Percentiles rank a stretch among this genome's conserved stretches.
These are phyloP conservation scores for Molanna angustata DNA, from an alignment of 2,888 invertebrate species.

Conservation along the genomic window DNA sequence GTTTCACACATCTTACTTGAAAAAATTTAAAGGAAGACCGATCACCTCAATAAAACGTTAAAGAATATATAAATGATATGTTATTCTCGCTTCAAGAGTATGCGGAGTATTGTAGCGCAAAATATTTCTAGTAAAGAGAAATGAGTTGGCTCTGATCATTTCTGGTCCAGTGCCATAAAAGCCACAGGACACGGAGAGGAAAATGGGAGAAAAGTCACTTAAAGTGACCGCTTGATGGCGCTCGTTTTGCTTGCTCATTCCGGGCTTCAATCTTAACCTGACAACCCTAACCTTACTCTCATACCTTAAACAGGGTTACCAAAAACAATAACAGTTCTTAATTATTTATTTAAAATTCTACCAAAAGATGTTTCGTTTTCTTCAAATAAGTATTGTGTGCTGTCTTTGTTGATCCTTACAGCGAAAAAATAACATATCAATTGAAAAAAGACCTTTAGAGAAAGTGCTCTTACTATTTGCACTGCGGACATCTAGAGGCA, in stretches of 20 bases:
- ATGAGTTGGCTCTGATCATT: not conserved
- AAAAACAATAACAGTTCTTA: too few species aligned
- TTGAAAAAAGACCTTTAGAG: too few species aligned
- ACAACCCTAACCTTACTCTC: not conserved
- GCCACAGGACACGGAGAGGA: not conserved
- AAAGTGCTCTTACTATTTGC: too few species aligned
- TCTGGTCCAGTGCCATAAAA: too few species aligned
- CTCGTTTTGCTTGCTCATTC: not conserved
- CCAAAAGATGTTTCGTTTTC: not conserved
- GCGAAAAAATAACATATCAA: too few species aligned
- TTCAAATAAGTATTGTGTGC: not conserved
- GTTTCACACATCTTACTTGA: too few species aligned
- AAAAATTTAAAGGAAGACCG: too few species aligned
- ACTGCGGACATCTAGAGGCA: too few species aligned
- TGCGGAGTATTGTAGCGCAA: not conserved
- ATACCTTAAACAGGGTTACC: not conserved
- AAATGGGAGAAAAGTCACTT: not conserved
- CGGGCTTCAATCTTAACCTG: constrained; percentile 1
- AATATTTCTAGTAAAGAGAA: not conserved
- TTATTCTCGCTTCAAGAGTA: not conserved
- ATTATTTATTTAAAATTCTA: not conserved
- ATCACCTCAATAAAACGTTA: too few species aligned
- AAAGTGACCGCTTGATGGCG: not conserved
- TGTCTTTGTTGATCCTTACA: too few species aligned
- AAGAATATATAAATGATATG: not conserved